Evolutionary conservation across 2,797 vertebrate species (phyloP).

Genomic region (Natrix natrix): DNA sequence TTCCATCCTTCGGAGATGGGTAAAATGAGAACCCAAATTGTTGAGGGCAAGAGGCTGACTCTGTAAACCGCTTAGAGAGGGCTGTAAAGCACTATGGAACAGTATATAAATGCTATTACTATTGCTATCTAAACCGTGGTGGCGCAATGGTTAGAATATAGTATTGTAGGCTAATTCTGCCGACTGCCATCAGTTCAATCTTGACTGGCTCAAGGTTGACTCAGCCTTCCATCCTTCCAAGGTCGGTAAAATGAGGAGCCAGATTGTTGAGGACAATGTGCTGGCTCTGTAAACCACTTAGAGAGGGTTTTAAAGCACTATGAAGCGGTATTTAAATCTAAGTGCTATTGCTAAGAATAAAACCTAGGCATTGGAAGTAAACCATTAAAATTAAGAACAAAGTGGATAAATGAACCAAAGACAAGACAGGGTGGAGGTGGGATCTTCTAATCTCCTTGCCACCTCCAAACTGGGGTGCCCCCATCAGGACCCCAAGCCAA

Average conservation of each 20-base stretch:
- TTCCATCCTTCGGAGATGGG: too few species aligned
- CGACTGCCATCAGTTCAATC: not conserved
- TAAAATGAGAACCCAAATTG: too few species aligned
- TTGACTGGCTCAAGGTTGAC: not conserved
- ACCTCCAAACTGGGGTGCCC: not conserved
- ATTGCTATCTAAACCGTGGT: not conserved
- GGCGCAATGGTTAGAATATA: not conserved
- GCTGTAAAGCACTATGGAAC: too few species aligned
- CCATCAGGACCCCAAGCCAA: not conserved
- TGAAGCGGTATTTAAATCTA: not conserved
- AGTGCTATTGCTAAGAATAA: not conserved
- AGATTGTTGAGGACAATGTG: too few species aligned
- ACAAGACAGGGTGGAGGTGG: not conserved
- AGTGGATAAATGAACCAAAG: not conserved
- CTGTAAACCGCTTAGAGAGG: too few species aligned
- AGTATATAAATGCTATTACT: too few species aligned
- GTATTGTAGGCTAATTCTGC: not conserved
- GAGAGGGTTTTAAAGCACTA: not conserved
- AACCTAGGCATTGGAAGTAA: not conserved
- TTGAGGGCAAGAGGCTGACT: too few species aligned
- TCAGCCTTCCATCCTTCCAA: not conserved
- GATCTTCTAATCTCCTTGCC: not conserved
- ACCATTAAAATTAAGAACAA: not conserved
- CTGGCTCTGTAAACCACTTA: too few species aligned
- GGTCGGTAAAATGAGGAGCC: not conserved